Conservation (phyloP, 37 sponge, comb jelly and placozoan species). For the Dysidea cf. avara region DNA sequence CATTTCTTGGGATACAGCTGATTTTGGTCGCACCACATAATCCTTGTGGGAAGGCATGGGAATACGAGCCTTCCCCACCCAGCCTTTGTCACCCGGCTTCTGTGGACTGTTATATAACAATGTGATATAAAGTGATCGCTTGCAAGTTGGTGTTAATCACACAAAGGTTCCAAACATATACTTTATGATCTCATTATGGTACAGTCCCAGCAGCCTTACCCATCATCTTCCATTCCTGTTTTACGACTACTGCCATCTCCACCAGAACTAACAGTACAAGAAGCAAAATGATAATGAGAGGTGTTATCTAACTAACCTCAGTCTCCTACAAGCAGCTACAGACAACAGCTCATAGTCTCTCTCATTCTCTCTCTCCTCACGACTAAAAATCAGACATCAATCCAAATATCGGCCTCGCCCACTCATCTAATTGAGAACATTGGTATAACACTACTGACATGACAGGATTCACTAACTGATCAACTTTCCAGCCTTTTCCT, state of each 20-base stretch:
- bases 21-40: slow-evolving; percentile 92
- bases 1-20: slow-evolving; percentile 74
- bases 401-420: slow-evolving; percentile 98
- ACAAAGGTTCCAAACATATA: too few species aligned
- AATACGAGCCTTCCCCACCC: slow-evolving; percentile 86
- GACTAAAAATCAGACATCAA: slow-evolving; percentile 84
- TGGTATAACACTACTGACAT: neutral
- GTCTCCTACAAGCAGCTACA: slow-evolving; percentile 53
- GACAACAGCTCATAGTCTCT: slow-evolving; percentile 76
- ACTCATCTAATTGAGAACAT: slow-evolving; percentile 58
- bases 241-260: slow-evolving; percentile 20
- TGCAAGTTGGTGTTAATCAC: too few species aligned
- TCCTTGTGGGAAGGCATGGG: slow-evolving; percentile 94
- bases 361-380: slow-evolving; percentile 92
- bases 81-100: slow-evolving; percentile 97
- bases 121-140: neutral
- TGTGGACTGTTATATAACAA: slow-evolving; percentile 43
- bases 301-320: slow-evolving; percentile 44
- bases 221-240: slow-evolving; percentile 35
- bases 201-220: too few species aligned
- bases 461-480: slow-evolving; percentile 63
- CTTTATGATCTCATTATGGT: too few species aligned
- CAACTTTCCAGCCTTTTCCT: slow-evolving; percentile 86
- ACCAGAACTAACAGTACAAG: slow-evolving; percentile 1
- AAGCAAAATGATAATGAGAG: neutral